Conservation (phyloP, 1,140 invertebrate species). For the Neelides sp. region DNA sequence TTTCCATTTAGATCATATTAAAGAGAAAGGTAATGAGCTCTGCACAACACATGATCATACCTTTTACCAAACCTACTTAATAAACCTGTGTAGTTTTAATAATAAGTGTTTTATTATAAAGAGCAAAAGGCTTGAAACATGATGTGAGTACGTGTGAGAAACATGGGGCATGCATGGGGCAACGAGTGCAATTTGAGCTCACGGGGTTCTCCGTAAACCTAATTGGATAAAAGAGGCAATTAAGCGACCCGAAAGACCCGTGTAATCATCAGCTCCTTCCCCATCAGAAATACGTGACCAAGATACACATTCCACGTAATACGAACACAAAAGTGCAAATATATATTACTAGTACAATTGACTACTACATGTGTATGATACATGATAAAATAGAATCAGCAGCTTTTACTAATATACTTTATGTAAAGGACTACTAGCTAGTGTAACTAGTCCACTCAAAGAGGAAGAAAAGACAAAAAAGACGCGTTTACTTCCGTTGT, state of each 20-base stretch:
- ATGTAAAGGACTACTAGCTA: background rate
- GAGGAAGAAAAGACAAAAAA: background rate
- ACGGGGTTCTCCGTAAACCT: background rate
- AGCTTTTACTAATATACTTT: background rate
- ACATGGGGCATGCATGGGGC: too few species aligned
- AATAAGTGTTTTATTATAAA: too few species aligned
- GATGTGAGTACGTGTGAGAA: too few species aligned
- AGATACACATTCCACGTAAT: slow-evolving; percentile 20
- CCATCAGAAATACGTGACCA: slow-evolving; percentile 17
- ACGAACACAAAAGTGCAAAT: background rate
- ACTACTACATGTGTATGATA: background rate
- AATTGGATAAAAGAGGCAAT: background rate
- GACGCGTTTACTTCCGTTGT: background rate
- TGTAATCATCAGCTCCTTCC: slow-evolving; percentile 1
- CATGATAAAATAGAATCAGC: background rate
- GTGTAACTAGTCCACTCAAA: background rate
- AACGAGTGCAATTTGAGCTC: background rate
- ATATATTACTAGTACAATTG: slow-evolving; percentile 10
- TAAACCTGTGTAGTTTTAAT: too few species aligned
- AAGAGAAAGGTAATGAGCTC: too few species aligned
- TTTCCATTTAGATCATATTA: too few species aligned
- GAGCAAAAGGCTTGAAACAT: too few species aligned
- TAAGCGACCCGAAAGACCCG: background rate
- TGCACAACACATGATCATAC: too few species aligned
- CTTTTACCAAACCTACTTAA: too few species aligned